Conservation (phyloP, 2,113 vertebrate genomes). For the Engystomops pustulosus region DNA sequence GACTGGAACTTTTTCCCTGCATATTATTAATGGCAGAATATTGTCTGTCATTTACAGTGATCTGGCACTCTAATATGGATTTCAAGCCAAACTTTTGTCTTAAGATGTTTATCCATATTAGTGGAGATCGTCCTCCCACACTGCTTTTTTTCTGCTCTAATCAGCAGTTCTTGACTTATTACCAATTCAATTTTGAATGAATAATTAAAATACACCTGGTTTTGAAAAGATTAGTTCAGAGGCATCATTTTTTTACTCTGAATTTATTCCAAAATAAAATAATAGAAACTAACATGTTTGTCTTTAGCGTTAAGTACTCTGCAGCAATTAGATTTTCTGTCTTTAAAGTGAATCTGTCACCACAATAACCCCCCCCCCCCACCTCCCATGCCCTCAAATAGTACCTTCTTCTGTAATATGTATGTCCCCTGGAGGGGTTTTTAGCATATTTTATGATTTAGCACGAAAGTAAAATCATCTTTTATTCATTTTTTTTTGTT, state of each 20-base stretch:
- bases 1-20: conserved; percentile 12
- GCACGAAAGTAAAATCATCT: no score
- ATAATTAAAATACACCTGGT: conserved; percentile 51
- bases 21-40: conserved; percentile 1
- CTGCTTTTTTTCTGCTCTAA: conserved; percentile 26
- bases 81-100: conserved; percentile 45
- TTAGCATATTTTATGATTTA: no score
- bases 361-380: no score
- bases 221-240: conserved; percentile 7
- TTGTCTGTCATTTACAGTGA: conserved; percentile 22
- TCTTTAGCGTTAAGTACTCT: background rate
- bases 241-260: conserved; percentile 11
- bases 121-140: conserved; percentile 44
- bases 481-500: no score
- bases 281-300: conserved; percentile 6
- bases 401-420: no score
- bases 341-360: no score
- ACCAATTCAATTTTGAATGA: conserved; percentile 51
- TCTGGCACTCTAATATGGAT: background rate
- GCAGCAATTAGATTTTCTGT: background rate
- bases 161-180: conserved; percentile 49
- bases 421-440: no score
- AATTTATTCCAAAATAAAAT: conserved; percentile 36
- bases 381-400: no score
- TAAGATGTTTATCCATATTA: conserved; percentile 34